phyloP scores from a whole-genome alignment of 2,113 vertebrate genomes.

The Tragelaphus imberbis region DNA sequence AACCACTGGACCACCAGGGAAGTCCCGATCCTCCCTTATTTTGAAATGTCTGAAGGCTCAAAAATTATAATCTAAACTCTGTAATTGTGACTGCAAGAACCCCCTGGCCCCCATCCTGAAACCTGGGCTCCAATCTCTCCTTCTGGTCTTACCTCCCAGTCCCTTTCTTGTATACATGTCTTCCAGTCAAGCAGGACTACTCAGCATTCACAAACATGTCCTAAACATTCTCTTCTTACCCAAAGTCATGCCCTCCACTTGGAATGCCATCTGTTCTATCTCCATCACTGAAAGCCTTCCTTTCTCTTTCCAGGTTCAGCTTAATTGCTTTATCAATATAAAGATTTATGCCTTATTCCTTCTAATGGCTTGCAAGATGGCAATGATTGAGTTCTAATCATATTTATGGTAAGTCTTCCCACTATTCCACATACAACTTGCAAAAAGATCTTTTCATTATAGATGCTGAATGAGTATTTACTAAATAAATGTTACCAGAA shows the following conservation, averaged over 20 bases:
- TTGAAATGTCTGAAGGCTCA: neutral
- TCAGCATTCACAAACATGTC: neutral
- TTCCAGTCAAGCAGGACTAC: neutral
- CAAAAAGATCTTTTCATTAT: neutral
- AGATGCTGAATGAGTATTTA: neutral
- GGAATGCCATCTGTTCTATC: neutral
- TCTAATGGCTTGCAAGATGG: neutral
- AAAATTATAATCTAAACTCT: neutral
- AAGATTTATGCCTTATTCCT: neutral
- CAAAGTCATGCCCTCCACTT: neutral
- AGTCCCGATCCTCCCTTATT: neutral
- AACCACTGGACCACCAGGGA: neutral
- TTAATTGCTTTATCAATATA: neutral
- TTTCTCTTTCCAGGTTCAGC: neutral
- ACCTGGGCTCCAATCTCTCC: neutral
- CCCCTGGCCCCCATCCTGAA: neutral
- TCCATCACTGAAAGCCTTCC: neutral
- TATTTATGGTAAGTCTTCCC: neutral
- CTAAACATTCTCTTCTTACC: neutral
- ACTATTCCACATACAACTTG: neutral
- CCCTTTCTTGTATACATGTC: neutral
- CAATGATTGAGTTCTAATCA: neutral
- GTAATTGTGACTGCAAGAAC: neutral
- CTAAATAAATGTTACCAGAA: neutral
- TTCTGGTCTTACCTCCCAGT: neutral